Evolutionary conservation across 2,888 invertebrate genomes (phyloP), one percentile per base, ranked within the genome.

Genomic region (Drosophila seclusa): DNA sequence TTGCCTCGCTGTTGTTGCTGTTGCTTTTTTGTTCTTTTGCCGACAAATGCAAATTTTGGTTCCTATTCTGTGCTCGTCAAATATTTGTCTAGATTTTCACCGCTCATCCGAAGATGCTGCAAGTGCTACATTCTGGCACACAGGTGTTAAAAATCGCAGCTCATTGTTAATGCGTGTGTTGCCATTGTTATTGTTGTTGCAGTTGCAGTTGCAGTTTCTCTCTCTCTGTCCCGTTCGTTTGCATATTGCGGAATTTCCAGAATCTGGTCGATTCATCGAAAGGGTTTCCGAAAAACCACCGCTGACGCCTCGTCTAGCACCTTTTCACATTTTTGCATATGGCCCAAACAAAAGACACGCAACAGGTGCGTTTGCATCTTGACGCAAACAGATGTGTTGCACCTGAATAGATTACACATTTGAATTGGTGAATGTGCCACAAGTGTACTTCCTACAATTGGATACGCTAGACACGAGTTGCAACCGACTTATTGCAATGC

Each of bases 221-320:
- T 53, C 1, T 50, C 21, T 16, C 36, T 24, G 31, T 53, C 0
- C 24, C 45, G 8, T 38, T 18, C 31, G 55, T 78, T 86, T 38
- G 58, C 76, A 75, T 64, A 63, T 85, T 89, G 87, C 87, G 89
- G 85, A 85, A 87, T 87, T 86, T 86, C 89, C 89, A 89, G 87
- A 82, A 89, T 82, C 78, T 70, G 69, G 69, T 59, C 68, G 68
- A 85, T 89, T 89, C 82, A 89, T 76, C 68, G 72, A 85, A 85
- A 85, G 85, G 87, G 87, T 85, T 89, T 55, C 42, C 57, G 29
- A 38, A 53, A 48, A 68, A 21, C 55, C 54, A 34, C 24, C 31
- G 32, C 57, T 58, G 40, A 59, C 75, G 59, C 75, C 77, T 72
- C 57, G 16, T 59, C 58, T 60, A 69, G 60, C 75, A 78, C 69